These are phyloP conservation scores for Dryas iulia DNA, from an alignment of 1,140 invertebrate species.

Conservation along the genomic window DNA sequence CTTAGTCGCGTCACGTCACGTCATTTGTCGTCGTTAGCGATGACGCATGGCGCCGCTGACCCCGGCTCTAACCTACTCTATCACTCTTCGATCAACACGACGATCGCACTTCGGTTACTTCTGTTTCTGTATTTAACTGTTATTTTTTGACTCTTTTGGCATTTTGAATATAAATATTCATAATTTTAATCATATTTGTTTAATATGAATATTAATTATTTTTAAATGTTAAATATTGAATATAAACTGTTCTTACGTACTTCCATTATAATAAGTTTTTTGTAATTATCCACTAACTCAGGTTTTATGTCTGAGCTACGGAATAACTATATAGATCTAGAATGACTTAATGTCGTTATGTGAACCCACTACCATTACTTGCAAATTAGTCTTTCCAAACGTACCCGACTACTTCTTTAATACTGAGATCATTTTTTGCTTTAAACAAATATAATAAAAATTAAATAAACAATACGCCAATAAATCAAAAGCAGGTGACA, in stretches of 20 bases:
- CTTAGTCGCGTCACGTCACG: conserved; percentile 61
- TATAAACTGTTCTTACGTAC: no score
- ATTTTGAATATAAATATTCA: background rate
- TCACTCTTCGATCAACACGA: conserved; percentile 65
- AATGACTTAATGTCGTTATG: background rate
- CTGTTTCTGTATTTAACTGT: background rate
- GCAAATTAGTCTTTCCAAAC: background rate
- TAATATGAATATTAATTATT: background rate
- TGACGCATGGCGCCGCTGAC: conserved; percentile 75
- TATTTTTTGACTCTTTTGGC: background rate
- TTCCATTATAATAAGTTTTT: background rate
- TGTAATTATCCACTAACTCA: background rate
- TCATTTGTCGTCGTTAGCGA: conserved; percentile 80
- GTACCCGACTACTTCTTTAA: background rate
- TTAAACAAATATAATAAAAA: conserved; percentile 8
- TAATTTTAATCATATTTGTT: background rate
- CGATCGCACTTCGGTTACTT: conserved; percentile 28
- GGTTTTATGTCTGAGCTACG: background rate
- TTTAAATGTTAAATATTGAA: no score
- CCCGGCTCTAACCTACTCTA: conserved; percentile 62
- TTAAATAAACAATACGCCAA: conserved; percentile 19
- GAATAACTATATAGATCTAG: background rate
- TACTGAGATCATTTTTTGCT: background rate
- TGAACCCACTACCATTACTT: background rate
- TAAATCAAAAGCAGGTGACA: conserved; percentile 59